Base-by-base conservation (phyloP, 2,113 vertebrate species). In the Nematolebias whitei region DNA sequence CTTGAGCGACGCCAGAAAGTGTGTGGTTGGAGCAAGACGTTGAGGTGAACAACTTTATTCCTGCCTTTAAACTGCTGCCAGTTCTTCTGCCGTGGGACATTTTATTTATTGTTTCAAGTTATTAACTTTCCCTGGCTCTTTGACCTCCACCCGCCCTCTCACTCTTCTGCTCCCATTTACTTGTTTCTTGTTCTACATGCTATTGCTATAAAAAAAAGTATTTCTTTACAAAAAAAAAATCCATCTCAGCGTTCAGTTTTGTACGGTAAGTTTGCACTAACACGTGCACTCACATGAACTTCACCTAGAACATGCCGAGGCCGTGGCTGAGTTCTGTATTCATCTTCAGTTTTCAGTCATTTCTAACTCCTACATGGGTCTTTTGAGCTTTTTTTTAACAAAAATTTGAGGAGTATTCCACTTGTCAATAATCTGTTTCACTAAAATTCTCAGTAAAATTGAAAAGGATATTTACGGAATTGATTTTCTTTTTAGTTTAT, bases 41-140 rank as follows among this genome's bases (percentile, higher is more conserved):
- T 8, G 23, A 64, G 48, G 24, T 61, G 48, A 47, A 41, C 15
- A 20, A 35, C 29, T 41, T 12, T 57, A 78, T 79, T 56, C 43
- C 19, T 49, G 16, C 58, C 49, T 54, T 40, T 39, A 61, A 62
- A 22, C 48, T 12, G 43, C 41, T 73, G 88, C 89, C 89, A 92
- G 80, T 83, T 88, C 91, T 89, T 85, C 91, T 90, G 88, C 81
- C 78, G 73, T 77, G 44, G 20, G 65, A 66, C 73, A 53, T 54
- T 56, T 74, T 86, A 86, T 90, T 88, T 92, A 87, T 90, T 89
- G 66, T 91, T 89, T 84, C 79, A 87, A 87, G 74, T 89, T 92
- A 91, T 89, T 89, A 92, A 83, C 85, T 91, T 89, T 88, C 88
- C 84, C 63, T 61, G 55, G 78, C 78, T 74, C 83, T 78, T 71